phyloP scores from a whole-genome alignment of 2,113 vertebrate species.

The Aegypius monachus region DNA sequence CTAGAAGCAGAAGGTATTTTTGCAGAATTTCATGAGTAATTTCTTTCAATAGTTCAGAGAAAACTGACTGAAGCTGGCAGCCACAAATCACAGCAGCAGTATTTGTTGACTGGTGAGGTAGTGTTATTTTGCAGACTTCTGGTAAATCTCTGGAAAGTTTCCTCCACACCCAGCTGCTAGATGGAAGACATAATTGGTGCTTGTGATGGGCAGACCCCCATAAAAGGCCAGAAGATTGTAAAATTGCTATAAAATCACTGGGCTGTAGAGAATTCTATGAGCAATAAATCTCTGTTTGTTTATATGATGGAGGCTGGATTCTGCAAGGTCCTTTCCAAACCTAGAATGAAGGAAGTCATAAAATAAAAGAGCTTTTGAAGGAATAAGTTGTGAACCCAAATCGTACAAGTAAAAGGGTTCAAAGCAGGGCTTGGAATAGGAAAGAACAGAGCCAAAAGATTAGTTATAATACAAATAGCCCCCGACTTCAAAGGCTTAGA shows the following conservation, averaged over 20 bases:
- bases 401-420: not conserved
- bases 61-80: not conserved
- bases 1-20: not conserved
- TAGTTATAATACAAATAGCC: not conserved
- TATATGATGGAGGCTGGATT: not conserved
- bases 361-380: not conserved
- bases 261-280: not conserved
- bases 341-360: not conserved
- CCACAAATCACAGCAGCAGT: constrained; percentile 14
- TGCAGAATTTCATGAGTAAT: not conserved
- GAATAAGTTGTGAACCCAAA: not conserved
- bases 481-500: not conserved
- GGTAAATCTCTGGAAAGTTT: constrained; percentile 26
- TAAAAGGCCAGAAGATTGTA: not conserved
- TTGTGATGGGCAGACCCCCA: not conserved
- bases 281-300: not conserved
- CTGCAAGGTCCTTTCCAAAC: not conserved
- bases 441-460: not conserved
- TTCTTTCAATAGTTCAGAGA: not conserved
- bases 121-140: not conserved
- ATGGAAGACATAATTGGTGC: not conserved
- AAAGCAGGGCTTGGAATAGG: not conserved
- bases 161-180: not conserved
- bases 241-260: not conserved
- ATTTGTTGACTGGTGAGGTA: not conserved